phyloP scores from a whole-genome alignment of 1,140 invertebrate species.

The Cydia splendana region DNA sequence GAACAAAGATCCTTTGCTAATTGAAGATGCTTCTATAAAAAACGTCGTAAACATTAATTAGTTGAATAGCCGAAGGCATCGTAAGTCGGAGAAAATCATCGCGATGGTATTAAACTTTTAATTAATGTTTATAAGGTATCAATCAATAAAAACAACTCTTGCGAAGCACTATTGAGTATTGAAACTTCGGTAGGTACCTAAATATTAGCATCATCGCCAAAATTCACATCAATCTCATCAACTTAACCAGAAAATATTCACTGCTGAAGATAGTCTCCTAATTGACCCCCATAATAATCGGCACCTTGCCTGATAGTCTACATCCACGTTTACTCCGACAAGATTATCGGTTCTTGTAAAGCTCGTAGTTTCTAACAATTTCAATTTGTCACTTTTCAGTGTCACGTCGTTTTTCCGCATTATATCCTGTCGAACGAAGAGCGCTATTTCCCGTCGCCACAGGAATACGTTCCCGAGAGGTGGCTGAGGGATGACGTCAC shows the following conservation, averaged over 20 bases:
- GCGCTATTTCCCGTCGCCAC: conserved; percentile 83
- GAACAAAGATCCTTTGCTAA: neutral
- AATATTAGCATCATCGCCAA: too few species aligned
- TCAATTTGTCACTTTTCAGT: conserved; percentile 77
- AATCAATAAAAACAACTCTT: neutral
- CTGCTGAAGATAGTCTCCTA: too few species aligned
- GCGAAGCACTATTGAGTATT: neutral
- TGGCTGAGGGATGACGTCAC: conserved; percentile 81
- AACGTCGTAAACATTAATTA: neutral
- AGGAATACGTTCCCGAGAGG: conserved; percentile 87
- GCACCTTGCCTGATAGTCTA: neutral
- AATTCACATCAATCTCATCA: too few species aligned
- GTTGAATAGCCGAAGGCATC: conserved; percentile 1
- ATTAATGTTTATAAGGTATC: neutral
- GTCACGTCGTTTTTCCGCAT: conserved; percentile 90
- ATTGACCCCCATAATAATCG: neutral
- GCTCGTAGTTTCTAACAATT: neutral
- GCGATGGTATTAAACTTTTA: neutral
- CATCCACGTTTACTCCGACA: neutral
- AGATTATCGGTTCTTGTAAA: neutral
- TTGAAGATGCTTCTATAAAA: neutral
- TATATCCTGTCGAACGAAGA: conserved; percentile 89
- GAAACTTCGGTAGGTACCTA: too few species aligned
- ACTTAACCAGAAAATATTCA: neutral
- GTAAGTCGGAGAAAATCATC: neutral